Conservation (phyloP, 2,888 invertebrate species). For the Eristalis intricaria region DNA sequence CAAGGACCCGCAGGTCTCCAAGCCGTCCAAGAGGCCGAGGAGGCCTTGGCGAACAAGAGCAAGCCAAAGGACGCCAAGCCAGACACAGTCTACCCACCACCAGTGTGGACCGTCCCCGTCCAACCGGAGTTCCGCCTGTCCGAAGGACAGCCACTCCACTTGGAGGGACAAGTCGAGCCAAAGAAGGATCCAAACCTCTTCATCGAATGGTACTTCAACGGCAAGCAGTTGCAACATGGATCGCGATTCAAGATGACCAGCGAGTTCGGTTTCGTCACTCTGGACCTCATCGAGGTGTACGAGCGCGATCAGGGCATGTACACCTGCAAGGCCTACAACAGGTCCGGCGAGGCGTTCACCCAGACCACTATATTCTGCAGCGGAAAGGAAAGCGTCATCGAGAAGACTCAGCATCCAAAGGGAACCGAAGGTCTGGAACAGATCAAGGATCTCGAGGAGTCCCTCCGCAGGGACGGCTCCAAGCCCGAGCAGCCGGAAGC, state of each 20-base stretch:
- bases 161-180: constrained; percentile 97
- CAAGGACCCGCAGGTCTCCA: constrained; percentile 95
- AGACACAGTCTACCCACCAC: constrained; percentile 90
- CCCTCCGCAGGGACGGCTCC: constrained; percentile 88
- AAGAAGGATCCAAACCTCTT: constrained; percentile 94
- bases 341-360: constrained; percentile 94
- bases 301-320: constrained; percentile 97
- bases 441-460: constrained; percentile 94
- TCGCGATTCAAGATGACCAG: constrained; percentile 95
- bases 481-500: constrained; percentile 87
- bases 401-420: constrained; percentile 96
- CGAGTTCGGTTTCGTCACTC: constrained; percentile 97
- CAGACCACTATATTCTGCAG: constrained; percentile 93
- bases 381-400: constrained; percentile 91
- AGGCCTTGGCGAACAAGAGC: constrained; percentile 88
- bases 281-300: constrained; percentile 95
- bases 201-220: constrained; percentile 97
- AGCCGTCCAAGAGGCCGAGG: constrained; percentile 94
- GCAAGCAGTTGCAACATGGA: constrained; percentile 92
- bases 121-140: constrained; percentile 90
- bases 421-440: constrained; percentile 96
- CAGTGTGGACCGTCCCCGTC: constrained; percentile 92
- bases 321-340: constrained; percentile 94
- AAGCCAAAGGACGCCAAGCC: constrained; percentile 87
- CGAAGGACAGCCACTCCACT: constrained; percentile 92